Conservation (phyloP, 2,113 vertebrate genomes). For the Alexandromys fortis region DNA sequence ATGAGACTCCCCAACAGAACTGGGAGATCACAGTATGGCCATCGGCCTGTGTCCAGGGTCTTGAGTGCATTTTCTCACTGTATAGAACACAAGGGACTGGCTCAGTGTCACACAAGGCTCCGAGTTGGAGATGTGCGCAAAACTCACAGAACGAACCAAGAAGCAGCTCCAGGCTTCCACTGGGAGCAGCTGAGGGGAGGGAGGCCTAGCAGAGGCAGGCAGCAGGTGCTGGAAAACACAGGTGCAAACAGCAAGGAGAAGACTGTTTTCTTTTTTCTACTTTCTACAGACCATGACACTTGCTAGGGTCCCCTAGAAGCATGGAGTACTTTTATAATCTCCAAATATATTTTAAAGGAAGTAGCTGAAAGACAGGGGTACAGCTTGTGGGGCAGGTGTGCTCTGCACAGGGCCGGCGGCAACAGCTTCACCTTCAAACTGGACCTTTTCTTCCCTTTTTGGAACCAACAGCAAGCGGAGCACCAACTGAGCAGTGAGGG, state of each 20-base stretch:
- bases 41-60: background rate
- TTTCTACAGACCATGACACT: too few species aligned
- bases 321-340: background rate
- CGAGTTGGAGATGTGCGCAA: background rate
- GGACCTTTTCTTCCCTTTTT: too few species aligned
- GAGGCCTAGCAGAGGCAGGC: background rate
- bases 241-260: background rate
- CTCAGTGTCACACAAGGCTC: background rate
- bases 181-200: background rate
- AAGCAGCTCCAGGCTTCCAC: background rate
- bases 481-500: background rate
- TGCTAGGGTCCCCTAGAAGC: background rate
- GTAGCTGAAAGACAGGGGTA: background rate
- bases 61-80: fast-evolving
- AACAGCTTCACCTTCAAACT: background rate
- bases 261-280: background rate
- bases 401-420: background rate
- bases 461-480: background rate
- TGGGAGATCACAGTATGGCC: background rate
- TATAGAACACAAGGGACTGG: background rate
- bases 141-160: background rate
- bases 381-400: background rate
- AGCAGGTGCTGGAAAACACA: background rate
- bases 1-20: background rate
- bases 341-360: background rate